These are phyloP conservation scores for Tor tambroides DNA, from an alignment of 2,113 vertebrate species.

Conservation along the genomic window DNA sequence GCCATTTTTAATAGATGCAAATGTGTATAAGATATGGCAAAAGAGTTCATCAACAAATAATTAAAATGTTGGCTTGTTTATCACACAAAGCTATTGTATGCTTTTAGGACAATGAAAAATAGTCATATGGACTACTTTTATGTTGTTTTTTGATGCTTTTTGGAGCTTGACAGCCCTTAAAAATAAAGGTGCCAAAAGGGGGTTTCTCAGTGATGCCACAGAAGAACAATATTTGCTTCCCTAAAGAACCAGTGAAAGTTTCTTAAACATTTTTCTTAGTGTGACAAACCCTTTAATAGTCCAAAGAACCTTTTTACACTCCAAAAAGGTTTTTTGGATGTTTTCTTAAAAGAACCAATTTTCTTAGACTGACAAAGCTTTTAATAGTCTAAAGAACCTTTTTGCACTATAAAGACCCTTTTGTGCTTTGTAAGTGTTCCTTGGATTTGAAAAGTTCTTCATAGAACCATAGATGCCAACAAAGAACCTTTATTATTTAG, in stretches of 20 bases:
- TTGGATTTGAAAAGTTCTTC: background rate
- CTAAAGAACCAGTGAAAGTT: background rate
- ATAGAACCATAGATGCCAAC: background rate
- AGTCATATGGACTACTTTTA: background rate
- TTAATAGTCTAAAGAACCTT: background rate
- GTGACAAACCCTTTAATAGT: background rate
- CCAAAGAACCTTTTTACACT: background rate
- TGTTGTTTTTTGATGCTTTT: background rate
- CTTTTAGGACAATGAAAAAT: background rate
- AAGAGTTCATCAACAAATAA: background rate
- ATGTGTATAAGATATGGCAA: background rate
- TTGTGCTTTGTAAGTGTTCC: background rate
- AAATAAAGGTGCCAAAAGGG: background rate
- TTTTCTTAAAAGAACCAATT: background rate
- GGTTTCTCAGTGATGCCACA: background rate
- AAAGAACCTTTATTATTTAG: background rate
- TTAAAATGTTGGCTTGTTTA: background rate
- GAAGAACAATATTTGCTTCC: background rate
- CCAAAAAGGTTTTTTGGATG: too few relatives aligned
- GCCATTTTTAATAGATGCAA: background rate
- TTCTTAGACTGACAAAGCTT: background rate
- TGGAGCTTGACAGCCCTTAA: background rate
- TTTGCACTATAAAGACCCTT: background rate
- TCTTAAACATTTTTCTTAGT: background rate
- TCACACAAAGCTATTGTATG: background rate